Base-by-base conservation (phyloP, 1,140 invertebrate species). In the Sycobia sp. region DNA sequence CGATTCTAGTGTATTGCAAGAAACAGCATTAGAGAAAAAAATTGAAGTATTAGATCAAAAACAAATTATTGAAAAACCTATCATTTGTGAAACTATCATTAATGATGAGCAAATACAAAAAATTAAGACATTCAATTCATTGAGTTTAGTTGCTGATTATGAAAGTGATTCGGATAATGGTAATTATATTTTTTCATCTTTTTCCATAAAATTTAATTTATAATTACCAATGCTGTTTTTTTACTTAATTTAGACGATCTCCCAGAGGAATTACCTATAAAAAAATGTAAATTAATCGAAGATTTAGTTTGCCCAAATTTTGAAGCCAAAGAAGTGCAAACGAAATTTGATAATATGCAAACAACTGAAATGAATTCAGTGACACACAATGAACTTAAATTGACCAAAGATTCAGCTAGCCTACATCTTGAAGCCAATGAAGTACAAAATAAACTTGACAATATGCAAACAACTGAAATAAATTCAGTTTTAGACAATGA, bases 181-280 rank as follows among this genome's bases (percentile, higher is more conserved):
- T 73, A 78, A 71, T 44, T 53, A 60, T 49, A 11, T 18, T 22
- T 44, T 58, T 27, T 50, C 10, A 38, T 51, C 1, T 32, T 46
- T 23, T 47, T 2, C 10, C 25, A 9, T 22, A 41, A n/a, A n/a
- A 20, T 39, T 39, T 2, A 53, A 61, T 39, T 50, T 4, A 29
- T 54, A 39, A 49, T 18, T 57, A 8, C 53, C n/a, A 58, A 34
- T 22, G 22, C 10, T 41, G 23, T 55, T 61, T 41, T 14, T 56
- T 44, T 70, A 38, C 29, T 65, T 64, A 53, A 66, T 62, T 38
- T 23, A 81, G 78, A 75, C 53, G 74, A 78, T 20, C 46, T 36
- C 20, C 78, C 79, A 11, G 72, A 76, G 43, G 78, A 80, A 71
- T 18, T 72, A 27, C 76, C 79, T 10, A 67, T 74, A 18, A 75